Evolutionary conservation across 2,113 vertebrate genomes (phyloP), one percentile per base, ranked within the genome.

Genomic region (Hippocampus zosterae): DNA sequence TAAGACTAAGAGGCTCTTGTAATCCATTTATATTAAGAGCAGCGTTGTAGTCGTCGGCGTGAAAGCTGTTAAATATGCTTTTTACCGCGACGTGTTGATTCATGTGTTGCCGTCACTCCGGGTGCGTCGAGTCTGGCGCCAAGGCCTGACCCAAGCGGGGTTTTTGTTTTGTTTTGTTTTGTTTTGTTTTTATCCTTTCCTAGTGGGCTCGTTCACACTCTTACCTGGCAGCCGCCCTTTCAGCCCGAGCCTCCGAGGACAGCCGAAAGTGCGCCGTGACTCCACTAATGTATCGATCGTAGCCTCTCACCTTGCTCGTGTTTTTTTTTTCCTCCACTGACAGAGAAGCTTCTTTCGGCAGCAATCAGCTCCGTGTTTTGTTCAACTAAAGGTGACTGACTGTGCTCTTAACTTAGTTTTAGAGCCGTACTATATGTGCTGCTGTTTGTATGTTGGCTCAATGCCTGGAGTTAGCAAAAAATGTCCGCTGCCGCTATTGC

Each of bases 221-320:
- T 75, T 68, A 81, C 81, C 84, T 83, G 84, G 85, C 85, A 88
- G 86, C 71, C 57, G 80, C 81, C 86, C 84, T 85, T 81, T 87
- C 79, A 83, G 74, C 61, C 27, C 57, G 57, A 46, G 40, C 15
- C 85, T 82, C 84, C 23, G 8, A 73, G 78, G 87, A 83, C 60
- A 59, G 71, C 73, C 41, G 33, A 8, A 68, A 75, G 70, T 81
- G 76, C 71, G 77, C 68, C 57, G 81, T 78, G 76, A 80, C 71
- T 81, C 79, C 68, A 79, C 27, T 37, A 78, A 87, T 79, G 48
- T 83, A 89, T 89, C 11, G 84, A 88, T 89, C 84, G 71, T 65
- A 81, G 77, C 71, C 80, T 82, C 72, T 82, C 72, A 72, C 73
- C 72, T 81, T 67, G 18, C 64, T 81, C 73, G 82, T 86, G 79